Base-by-base conservation (phyloP, 2,797 vertebrate species). In the Ataeniobius toweri region DNA sequence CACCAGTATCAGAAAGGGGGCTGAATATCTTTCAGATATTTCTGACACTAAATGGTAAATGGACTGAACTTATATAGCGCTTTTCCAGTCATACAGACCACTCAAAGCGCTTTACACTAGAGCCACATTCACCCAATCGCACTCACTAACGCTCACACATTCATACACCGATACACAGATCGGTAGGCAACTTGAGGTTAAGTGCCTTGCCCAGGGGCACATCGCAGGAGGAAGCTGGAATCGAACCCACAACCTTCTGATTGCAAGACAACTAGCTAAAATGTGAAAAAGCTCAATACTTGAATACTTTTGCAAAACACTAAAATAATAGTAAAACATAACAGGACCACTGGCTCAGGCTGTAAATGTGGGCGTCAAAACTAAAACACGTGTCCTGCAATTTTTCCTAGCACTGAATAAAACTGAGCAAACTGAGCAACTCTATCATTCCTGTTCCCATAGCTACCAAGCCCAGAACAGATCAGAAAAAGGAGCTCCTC, bases 371-470 rank as follows among this genome's bases (percentile, higher is more conserved):
- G 82, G 73, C 9, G 46, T 83, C 56, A 78, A 77, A 82, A 73
- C 28, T 58, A 71, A 81, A 81, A 83, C 48, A 77, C 2, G 48
- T n/a, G 63, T 78, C n/a, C 61, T 76, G 72, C 46, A 44, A 77
- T 63, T 76, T 75, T 50, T 48, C 70, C 72, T 59, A 73, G 86
- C 81, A 61, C 55, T 59, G 72, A 86, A 80, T 55, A 84, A 20
- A 85, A 84, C 50, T n/a, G n/a, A n/a, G n/a, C n/a, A n/a, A n/a
- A n/a, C n/a, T n/a, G n/a, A 75, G 78, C 71, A 78, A 81, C 76
- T 78, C 79, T 70, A 58, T 50, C 65, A 78, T 77, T 75, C 72
- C 73, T 56, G 90, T 94, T 91, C 78, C 89, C 85, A 74, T 90
- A 84, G 89, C 71, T 86, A 94, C 88, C 78, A 75, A 82, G 85